Base-by-base conservation (phyloP, 2,113 vertebrate genomes). In the Nymphicus hollandicus region DNA sequence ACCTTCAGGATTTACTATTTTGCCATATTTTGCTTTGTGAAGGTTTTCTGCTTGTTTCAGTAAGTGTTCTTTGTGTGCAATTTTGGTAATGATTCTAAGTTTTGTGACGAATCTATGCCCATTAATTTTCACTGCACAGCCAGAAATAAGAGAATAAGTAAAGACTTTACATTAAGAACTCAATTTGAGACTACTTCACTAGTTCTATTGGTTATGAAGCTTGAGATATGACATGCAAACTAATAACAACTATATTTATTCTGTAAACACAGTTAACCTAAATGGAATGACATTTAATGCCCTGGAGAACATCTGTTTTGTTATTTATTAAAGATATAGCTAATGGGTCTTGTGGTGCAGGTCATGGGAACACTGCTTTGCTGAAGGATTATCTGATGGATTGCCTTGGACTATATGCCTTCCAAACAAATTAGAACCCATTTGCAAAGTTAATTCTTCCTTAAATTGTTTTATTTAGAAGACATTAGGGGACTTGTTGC, bases 291-390 rank as follows among this genome's bases (percentile, higher is more conserved):
- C 89, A 81, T 46, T 13, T 55, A 74, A 5, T 55, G 87, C 83
- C 91, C 69, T 56, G 13, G 65, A 84, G 77, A 93, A 89, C 94
- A 94, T 95, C 95, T 95, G 91, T 11, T 86, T 17, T 7, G 6
- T 58, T 56, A 87, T 71, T 95, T 91, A 93, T 81, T 77, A 29
- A 81, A 89, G 74, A 73, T 69, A 43, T 6, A 84, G 83, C 80
- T 77, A 31, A 7, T 1, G 27, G 79, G 58, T 19, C 88, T 53
- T 33, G 86, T 20, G 71, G 71, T 46, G 35, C 39, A 5, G 87
- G 96, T 94, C 93, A 96, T 93, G 96, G 95, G 96, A 97, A 97
- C 4, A 2, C 3, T 50, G 76, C 80, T 70, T 47, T 28, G 55
- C 68, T 41, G 2, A 37, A 86, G 52, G 76, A 27, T 10, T 90